Percentiles rank a stretch among this genome's conserved stretches.
Conservation (phyloP, 2,113 vertebrate species). For the Neomonachus schauinslandi region DNA sequence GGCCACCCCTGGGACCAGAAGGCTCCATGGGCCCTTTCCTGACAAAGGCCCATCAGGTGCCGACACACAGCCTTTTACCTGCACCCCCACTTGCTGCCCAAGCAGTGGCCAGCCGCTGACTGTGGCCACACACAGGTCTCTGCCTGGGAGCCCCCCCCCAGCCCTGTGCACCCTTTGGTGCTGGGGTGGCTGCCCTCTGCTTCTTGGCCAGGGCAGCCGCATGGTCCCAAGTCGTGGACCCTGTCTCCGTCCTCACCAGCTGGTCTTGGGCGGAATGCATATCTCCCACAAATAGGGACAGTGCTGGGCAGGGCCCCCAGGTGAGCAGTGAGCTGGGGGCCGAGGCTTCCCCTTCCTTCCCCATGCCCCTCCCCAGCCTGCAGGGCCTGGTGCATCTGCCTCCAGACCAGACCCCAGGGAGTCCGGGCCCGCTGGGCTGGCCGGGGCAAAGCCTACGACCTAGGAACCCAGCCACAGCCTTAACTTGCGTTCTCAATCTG, state of each 20-base stretch:
- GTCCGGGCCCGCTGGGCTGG: neutral
- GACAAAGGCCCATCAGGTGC: rapidly evolving
- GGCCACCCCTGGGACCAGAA: neutral
- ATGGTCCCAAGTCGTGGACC: rapidly evolving
- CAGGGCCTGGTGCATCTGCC: too few relatives aligned
- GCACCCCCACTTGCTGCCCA: rapidly evolving
- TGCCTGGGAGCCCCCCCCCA: neutral
- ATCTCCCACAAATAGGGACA: rapidly evolving
- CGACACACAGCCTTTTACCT: neutral
- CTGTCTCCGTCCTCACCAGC: neutral
- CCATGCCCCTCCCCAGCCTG: rapidly evolving
- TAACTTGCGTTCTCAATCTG: rapidly evolving
- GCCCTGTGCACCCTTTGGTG: rapidly evolving
- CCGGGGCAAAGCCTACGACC: neutral
- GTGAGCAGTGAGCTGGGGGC: neutral
- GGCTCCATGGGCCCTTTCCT: neutral
- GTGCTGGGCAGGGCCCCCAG: neutral
- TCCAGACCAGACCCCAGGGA: neutral
- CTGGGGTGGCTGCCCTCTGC: neutral
- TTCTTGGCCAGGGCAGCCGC: neutral
- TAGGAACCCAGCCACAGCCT: neutral
- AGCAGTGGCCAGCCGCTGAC: neutral
- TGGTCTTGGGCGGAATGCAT: rapidly evolving
- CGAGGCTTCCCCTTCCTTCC: neutral
- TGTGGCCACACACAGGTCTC: neutral